Evolutionary conservation across 2,888 invertebrate genomes (phyloP).

Genomic region (Dromius quadrimaculatus): DNA sequence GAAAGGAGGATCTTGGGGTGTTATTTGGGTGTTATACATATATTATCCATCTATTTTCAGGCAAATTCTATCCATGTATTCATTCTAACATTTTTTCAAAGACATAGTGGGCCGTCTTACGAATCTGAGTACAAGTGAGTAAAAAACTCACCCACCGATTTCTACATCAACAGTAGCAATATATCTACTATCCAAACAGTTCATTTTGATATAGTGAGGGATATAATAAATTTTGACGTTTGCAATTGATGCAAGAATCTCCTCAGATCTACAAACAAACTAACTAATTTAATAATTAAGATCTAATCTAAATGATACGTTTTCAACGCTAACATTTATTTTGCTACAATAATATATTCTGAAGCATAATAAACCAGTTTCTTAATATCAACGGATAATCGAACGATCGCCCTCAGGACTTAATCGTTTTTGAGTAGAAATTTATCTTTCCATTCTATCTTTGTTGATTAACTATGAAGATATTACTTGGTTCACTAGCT

Average conservation of each 20-base stretch:
- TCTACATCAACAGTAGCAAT: too few species aligned
- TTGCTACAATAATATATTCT: constrained; percentile 15
- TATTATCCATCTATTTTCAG: too few species aligned
- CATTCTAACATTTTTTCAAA: too few species aligned
- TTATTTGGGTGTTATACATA: too few species aligned
- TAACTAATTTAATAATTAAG: constrained; percentile 40
- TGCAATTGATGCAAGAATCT: constrained; percentile 24
- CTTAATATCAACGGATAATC: constrained; percentile 33
- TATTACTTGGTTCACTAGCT: constrained; percentile 23
- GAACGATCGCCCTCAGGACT: constrained; percentile 7
- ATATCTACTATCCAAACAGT: too few species aligned
- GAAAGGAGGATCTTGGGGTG: too few species aligned
- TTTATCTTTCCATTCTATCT: constrained; percentile 35
- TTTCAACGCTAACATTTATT: constrained; percentile 17
- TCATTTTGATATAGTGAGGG: too few species aligned
- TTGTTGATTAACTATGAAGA: constrained; percentile 31
- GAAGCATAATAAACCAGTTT: constrained; percentile 19
- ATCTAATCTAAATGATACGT: constrained; percentile 33
- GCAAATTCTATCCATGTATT: too few species aligned
- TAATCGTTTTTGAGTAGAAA: constrained; percentile 36
- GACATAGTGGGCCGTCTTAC: too few species aligned
- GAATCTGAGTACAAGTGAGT: too few species aligned
- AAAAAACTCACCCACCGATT: too few species aligned
- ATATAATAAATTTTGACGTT: constrained; percentile 15
- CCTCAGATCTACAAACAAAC: constrained; percentile 18